Percentiles rank a stretch among this genome's conserved stretches.
These are phyloP conservation scores for Thereva unica DNA, from an alignment of 2,888 invertebrate species.

Conservation along the genomic window DNA sequence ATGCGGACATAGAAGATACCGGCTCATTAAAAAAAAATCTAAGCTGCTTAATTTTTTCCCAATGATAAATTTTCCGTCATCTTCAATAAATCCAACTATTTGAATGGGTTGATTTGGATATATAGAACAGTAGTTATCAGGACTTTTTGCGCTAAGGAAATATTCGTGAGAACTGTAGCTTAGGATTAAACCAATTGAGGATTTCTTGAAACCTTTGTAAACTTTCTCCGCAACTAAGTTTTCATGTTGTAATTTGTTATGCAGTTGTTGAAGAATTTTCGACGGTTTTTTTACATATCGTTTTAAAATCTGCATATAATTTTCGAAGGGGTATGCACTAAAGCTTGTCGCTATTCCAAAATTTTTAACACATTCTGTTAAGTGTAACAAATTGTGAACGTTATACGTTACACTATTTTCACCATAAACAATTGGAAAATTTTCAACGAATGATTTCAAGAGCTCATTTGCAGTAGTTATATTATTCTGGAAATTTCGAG, in stretches of 20 bases:
- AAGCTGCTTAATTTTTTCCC: neutral
- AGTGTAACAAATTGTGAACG: conserved; percentile 21
- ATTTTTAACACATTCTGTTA: conserved; percentile 16
- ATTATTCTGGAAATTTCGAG: conserved; percentile 27
- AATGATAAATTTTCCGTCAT: neutral
- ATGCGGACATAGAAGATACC: neutral
- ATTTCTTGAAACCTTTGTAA: conserved; percentile 4
- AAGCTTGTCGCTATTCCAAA: conserved; percentile 29
- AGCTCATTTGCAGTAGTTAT: no score
- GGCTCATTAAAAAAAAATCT: conserved; percentile 15
- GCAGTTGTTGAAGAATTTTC: conserved; percentile 21
- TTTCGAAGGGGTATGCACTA: conserved; percentile 38
- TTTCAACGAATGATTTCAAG: conserved; percentile 36
- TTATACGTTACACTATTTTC: conserved; percentile 36
- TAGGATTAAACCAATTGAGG: neutral
- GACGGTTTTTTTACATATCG: conserved; percentile 21
- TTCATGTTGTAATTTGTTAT: conserved; percentile 7
- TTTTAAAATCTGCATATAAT: conserved; percentile 28
- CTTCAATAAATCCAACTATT: conserved; percentile 17
- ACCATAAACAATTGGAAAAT: conserved; percentile 39
- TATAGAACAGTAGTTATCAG: conserved; percentile 21
- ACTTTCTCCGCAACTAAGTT: neutral
- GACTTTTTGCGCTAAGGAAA: neutral
- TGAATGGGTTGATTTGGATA: conserved; percentile 8
- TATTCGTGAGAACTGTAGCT: neutral